Base-by-base conservation (phyloP, 2,113 vertebrate species). In the Tylochromis polylepis region DNA sequence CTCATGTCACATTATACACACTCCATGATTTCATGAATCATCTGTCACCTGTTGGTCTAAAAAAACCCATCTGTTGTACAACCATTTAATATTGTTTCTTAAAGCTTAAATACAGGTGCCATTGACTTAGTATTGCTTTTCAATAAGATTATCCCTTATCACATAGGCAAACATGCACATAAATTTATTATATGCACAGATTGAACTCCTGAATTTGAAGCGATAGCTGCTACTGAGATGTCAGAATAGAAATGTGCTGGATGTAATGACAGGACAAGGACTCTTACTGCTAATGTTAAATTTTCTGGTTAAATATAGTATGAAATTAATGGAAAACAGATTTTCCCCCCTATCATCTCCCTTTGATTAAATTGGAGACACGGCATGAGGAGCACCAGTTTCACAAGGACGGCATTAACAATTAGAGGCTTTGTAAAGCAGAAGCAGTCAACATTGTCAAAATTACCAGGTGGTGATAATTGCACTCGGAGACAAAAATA, bases 381-480 rank as follows among this genome's bases (percentile, higher is more conserved):
- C 53, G 65, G 29, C 9, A 20, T 16, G 31, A 86, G 31, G 56
- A 67, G 59, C 56, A 89, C 83, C 67, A 87, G 77, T 78, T 84
- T 84, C 72, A 77, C 58, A 24, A 77, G 83, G 72, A 62, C 81
- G 34, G 79, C 84, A 84, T 83, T 62, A 83, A 87, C 84, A 90
- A 83, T 86, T 72, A 83, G 31, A 82, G 56, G 75, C 82, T 91
- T 65, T 88, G 84, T 81, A 78, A 88, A 87, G 83, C 86, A 82
- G 65, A 84, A 80, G 53, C 89, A 87, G 90, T 91, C 87, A 90
- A 90, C 87, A 92, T 81, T 84, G 92, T 93, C 88, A 86, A 91
- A 91, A 94, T 93, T 86, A 90, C 88, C 94, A 95, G 92, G 91
- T 93, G 91, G 88, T 90, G 88, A 91, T 95, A 90, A 94, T 92